phyloP scores from a whole-genome alignment of 1,140 invertebrate species.

The Ooceraea biroi region DNA sequence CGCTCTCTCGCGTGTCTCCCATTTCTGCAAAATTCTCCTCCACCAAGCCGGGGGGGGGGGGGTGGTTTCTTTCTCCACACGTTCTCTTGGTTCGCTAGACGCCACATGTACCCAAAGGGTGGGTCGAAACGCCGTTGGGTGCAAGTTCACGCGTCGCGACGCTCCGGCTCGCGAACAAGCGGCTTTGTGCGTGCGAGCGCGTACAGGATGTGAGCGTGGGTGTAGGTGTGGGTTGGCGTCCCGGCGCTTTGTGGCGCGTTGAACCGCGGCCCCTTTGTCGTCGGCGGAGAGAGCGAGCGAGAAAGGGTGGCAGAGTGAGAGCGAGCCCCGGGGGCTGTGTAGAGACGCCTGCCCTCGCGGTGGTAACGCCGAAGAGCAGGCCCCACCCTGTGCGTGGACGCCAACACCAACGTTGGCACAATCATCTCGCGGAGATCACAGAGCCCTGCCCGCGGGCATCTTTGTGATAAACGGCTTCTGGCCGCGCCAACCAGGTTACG shows the following conservation, averaged over 20 bases:
- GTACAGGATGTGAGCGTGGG: constrained; percentile 20
- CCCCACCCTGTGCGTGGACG: constrained; percentile 68
- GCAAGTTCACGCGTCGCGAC: constrained; percentile 81
- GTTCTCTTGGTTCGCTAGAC: constrained; percentile 68
- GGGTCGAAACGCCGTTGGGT: constrained; percentile 68
- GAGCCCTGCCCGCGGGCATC: constrained; percentile 78
- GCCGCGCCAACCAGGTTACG: constrained; percentile 57
- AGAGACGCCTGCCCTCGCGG: constrained; percentile 76
- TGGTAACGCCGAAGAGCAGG: constrained; percentile 68
- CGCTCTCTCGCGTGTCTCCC: not conserved
- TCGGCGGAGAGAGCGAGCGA: constrained; percentile 48
- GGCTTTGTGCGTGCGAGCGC: constrained; percentile 34
- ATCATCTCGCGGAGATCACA: constrained; percentile 82
- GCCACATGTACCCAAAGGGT: constrained; percentile 65
- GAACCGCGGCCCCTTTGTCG: constrained; percentile 85
- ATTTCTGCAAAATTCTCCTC: not conserved
- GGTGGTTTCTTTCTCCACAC: constrained; percentile 55
- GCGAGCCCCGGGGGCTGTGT: constrained; percentile 76
- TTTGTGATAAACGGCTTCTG: constrained; percentile 82
- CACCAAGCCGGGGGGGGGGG: not conserved
- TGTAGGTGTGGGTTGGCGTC: constrained; percentile 75
- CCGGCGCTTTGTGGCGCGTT: constrained; percentile 85
- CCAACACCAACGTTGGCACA: constrained; percentile 76
- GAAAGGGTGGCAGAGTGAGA: constrained; percentile 28
- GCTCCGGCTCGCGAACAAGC: constrained; percentile 68